Percentiles rank a stretch among this genome's conserved stretches.
These are phyloP conservation scores for Caligus rogercresseyi DNA, from an alignment of 1,140 invertebrate species.

Conservation along the genomic window DNA sequence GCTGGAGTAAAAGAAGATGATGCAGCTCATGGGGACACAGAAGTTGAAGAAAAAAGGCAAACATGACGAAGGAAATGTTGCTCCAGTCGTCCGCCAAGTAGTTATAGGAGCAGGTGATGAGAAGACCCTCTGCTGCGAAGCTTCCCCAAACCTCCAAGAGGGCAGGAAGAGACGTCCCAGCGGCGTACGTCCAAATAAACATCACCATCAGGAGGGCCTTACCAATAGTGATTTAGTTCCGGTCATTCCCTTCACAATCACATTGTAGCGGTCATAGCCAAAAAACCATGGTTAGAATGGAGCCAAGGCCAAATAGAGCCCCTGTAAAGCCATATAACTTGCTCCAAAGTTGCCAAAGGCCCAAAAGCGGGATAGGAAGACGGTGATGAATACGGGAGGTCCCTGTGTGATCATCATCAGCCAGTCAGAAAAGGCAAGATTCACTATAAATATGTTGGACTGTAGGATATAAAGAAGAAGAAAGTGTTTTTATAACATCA, in stretches of 20 bases:
- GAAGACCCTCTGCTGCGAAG: not conserved
- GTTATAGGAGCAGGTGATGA: conserved; percentile 5
- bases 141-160: too few species aligned
- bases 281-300: not conserved
- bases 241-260: not conserved
- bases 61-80: conserved; percentile 13
- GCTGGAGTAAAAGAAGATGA: conserved; percentile 30
- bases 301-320: not conserved
- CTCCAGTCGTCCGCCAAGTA: conserved; percentile 6
- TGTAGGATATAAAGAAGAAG: too few species aligned
- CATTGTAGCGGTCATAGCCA: not conserved
- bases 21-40: conserved; percentile 23
- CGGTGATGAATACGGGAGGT: not conserved
- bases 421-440: not conserved
- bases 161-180: not conserved
- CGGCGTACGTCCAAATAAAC: not conserved
- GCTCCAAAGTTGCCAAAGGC: not conserved
- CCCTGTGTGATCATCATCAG: not conserved
- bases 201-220: not conserved
- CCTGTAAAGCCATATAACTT: conserved; percentile 5
- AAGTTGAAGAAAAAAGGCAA: conserved; percentile 23
- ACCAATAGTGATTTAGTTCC: not conserved
- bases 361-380: not conserved
- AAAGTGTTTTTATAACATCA: too few species aligned
- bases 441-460: conserved; percentile 1